phyloP scores from a whole-genome alignment of 2,113 vertebrate genomes.

The Anguilla rostrata region DNA sequence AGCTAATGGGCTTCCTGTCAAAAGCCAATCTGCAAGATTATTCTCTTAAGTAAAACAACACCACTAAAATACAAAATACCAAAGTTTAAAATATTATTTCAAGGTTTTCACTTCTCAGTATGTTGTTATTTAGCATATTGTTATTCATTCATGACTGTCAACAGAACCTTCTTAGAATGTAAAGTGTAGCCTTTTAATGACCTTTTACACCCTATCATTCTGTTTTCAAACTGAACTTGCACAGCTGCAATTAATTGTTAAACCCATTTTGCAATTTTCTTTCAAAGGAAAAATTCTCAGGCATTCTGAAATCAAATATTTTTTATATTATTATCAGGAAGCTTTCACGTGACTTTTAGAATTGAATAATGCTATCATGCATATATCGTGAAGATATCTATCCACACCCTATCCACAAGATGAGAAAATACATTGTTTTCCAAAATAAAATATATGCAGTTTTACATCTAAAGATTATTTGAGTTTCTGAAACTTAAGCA shows the following conservation, averaged over 20 bases:
- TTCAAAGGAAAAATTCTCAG: background rate
- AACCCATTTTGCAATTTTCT: background rate
- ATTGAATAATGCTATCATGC: background rate
- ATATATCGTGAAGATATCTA: background rate
- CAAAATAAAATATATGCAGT: background rate
- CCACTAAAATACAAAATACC: slow-evolving; percentile 37
- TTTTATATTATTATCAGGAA: background rate
- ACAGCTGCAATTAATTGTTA: slow-evolving; percentile 46
- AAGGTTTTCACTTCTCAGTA: too few relatives aligned
- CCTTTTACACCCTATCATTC: slow-evolving; percentile 34
- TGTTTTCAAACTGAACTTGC: slow-evolving; percentile 34
- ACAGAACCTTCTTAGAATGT: background rate
- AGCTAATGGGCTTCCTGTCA: slow-evolving; percentile 33
- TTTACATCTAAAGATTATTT: background rate
- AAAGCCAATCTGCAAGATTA: slow-evolving; percentile 43
- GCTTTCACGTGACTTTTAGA: background rate
- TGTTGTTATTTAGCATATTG: too few relatives aligned
- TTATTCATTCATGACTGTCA: too few relatives aligned
- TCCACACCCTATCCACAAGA: background rate
- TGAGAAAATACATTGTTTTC: background rate
- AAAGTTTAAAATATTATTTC: background rate
- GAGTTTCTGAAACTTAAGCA: slow-evolving; percentile 2
- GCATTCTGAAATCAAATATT: background rate
- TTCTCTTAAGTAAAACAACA: slow-evolving; percentile 53
- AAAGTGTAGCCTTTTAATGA: background rate